phyloP scores from a whole-genome alignment of 2,113 vertebrate genomes.

The Lota lota region DNA sequence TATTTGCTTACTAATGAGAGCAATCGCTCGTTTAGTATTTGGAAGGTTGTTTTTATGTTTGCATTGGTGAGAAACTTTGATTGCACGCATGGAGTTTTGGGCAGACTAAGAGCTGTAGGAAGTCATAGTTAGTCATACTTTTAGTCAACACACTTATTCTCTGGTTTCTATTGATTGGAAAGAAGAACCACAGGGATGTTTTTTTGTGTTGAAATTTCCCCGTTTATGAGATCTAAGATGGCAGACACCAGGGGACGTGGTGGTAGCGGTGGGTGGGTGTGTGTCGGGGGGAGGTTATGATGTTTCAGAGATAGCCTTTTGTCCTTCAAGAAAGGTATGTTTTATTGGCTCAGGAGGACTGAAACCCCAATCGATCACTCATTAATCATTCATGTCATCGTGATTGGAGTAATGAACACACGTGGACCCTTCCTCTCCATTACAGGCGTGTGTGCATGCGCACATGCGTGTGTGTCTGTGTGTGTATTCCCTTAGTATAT shows the following conservation, averaged over 20 bases:
- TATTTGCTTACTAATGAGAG: too few species aligned
- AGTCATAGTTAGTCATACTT: too few species aligned
- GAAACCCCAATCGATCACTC: slow-evolving; percentile 44
- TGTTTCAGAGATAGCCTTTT: slow-evolving; percentile 26
- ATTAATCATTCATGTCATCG: slow-evolving; percentile 58
- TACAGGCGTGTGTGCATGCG: too few species aligned
- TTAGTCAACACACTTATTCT: background rate
- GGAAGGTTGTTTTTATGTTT: too few species aligned
- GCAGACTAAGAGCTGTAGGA: too few species aligned
- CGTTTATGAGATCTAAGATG: slow-evolving; percentile 44
- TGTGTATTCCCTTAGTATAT: slow-evolving; percentile 33
- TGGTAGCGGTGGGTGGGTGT: too few species aligned
- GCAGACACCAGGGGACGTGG: background rate
- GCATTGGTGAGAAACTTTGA: too few species aligned
- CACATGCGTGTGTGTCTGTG: slow-evolving; percentile 2
- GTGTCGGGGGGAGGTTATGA: background rate
- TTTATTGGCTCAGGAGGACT: slow-evolving; percentile 35
- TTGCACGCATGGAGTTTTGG: too few species aligned
- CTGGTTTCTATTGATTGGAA: slow-evolving; percentile 31
- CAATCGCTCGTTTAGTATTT: too few species aligned
- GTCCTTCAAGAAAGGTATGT: slow-evolving; percentile 11
- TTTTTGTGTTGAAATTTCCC: slow-evolving; percentile 18
- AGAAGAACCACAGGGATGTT: slow-evolving; percentile 31
- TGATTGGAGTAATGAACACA: slow-evolving; percentile 63
- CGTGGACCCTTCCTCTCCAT: too few species aligned